Conservation (phyloP, 1,140 invertebrate species). For the Calliopsis andreniformis region DNA sequence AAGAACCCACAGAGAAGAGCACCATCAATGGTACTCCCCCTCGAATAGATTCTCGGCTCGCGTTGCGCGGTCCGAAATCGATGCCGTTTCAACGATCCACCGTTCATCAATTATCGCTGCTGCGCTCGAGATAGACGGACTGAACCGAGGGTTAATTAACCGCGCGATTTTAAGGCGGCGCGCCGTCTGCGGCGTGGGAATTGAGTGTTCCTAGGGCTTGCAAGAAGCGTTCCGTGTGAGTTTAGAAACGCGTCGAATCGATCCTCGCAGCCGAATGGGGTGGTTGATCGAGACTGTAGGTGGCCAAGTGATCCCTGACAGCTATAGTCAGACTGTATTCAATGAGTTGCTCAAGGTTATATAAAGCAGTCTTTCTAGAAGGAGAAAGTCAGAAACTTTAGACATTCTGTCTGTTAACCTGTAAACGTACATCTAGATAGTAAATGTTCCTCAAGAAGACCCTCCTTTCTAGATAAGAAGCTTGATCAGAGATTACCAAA, state of each 20-base stretch:
- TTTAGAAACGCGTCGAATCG: not conserved
- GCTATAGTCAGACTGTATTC: no score
- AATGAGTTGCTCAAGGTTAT: no score
- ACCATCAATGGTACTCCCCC: not conserved
- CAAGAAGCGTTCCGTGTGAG: conserved; percentile 16
- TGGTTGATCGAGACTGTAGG: not conserved
- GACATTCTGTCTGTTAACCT: no score
- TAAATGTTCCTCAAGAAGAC: no score
- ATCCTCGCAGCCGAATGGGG: not conserved
- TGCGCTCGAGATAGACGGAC: conserved; percentile 5
- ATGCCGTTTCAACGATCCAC: conserved; percentile 14
- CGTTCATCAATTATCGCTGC: conserved; percentile 42
- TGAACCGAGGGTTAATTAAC: conserved; percentile 49
- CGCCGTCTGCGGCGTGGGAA: conserved; percentile 25
- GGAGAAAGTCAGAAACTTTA: no score
- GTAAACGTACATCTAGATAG: no score
- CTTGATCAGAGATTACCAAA: no score
- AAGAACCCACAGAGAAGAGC: conserved; percentile 7
- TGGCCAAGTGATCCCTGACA: not conserved
- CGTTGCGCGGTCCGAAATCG: not conserved
- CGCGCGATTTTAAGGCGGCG: conserved; percentile 48
- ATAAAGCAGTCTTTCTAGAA: no score
- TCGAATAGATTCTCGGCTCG: not conserved
- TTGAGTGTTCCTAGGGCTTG: not conserved
- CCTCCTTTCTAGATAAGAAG: no score